Percentiles rank a stretch among this genome's conserved stretches.
Evolutionary conservation across 2,113 vertebrate genomes (phyloP).

Genomic region (Mormyrus iriodes): DNA sequence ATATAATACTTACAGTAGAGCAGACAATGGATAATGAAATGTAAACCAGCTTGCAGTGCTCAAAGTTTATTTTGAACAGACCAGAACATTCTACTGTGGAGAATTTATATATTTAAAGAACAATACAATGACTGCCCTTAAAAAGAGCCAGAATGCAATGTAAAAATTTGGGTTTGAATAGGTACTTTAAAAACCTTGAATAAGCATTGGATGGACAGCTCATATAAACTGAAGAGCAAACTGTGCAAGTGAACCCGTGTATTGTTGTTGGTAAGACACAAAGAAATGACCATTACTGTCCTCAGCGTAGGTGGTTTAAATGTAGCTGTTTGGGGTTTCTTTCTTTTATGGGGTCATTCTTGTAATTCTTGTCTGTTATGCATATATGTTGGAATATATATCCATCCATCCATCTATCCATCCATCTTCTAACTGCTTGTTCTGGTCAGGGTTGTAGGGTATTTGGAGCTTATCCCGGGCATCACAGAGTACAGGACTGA

Average conservation of each 20-base stretch:
- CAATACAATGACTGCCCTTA: neutral
- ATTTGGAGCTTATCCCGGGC: neutral
- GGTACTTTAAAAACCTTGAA: neutral
- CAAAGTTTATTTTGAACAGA: neutral
- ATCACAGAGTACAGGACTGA: neutral
- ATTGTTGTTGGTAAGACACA: neutral
- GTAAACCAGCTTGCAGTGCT: neutral
- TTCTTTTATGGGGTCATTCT: neutral
- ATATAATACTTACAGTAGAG: neutral
- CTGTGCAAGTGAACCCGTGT: neutral
- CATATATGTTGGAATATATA: neutral
- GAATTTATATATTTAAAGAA: neutral
- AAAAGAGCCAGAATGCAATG: neutral
- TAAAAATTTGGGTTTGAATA: neutral
- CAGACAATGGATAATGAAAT: neutral
- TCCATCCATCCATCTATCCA: neutral
- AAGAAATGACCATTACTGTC: neutral
- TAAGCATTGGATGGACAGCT: neutral
- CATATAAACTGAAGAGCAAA: neutral
- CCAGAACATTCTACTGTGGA: neutral
- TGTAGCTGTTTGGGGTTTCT: neutral
- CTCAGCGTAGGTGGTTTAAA: neutral
- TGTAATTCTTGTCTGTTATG: neutral
- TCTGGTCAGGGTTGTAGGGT: neutral
- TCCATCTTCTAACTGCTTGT: neutral